These are phyloP conservation scores for Mesitornis unicolor DNA, from an alignment of 2,113 vertebrate genomes.

Conservation along the genomic window DNA sequence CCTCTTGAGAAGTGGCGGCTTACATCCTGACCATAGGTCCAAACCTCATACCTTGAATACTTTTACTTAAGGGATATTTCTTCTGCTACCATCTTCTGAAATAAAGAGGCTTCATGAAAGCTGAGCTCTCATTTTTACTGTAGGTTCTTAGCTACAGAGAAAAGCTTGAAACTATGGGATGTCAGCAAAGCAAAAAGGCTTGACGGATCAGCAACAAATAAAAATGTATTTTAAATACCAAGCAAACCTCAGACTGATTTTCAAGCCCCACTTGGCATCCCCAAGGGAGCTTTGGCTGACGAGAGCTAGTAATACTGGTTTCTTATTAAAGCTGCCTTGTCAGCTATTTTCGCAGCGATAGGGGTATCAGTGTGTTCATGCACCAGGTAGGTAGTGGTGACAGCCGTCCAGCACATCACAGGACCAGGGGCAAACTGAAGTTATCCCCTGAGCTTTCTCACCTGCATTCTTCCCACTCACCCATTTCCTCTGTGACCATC, in stretches of 20 bases:
- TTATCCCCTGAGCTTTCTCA: neutral
- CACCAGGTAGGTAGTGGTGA: neutral
- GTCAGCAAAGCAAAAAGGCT: neutral
- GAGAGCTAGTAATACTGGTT: neutral
- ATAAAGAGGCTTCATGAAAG: neutral
- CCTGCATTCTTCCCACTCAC: neutral
- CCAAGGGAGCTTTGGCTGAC: neutral
- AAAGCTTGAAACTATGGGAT: neutral
- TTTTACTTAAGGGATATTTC: neutral
- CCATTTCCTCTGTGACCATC: neutral
- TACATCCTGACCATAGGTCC: neutral
- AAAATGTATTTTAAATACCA: neutral
- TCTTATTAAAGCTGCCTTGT: neutral
- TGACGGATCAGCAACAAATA: conserved; percentile 18
- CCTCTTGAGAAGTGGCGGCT: neutral
- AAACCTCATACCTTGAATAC: neutral
- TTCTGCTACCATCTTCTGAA: neutral
- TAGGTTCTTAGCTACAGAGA: neutral
- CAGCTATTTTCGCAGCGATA: neutral
- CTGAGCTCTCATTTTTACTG: neutral
- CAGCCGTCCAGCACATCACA: neutral
- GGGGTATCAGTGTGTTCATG: neutral
- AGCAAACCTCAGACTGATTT: neutral
- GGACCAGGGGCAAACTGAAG: neutral
- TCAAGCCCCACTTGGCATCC: neutral